Conservation (phyloP, 2,113 vertebrate species). For the Neodon shergylaensis region DNA sequence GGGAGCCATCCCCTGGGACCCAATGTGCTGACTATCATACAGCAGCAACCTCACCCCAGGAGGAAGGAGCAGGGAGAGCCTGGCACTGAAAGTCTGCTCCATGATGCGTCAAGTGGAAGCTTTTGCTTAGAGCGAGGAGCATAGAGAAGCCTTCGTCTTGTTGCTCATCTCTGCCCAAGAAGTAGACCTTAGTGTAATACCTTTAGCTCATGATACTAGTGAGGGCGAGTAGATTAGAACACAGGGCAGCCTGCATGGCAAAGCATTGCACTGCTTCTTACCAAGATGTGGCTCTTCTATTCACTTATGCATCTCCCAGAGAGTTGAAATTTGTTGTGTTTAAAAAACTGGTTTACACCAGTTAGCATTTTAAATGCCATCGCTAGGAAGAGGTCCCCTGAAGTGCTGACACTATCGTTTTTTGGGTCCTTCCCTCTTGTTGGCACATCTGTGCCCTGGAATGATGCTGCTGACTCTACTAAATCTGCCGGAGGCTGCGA, state of each 20-base stretch:
- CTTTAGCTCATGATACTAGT: too few species aligned
- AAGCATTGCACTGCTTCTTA: neutral
- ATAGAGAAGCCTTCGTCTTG: neutral
- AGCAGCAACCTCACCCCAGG: neutral
- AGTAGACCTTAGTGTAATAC: neutral
- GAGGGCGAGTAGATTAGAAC: neutral
- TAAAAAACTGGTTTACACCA: neutral
- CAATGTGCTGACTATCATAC: neutral
- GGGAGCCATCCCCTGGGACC: accelerated
- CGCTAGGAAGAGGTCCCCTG: neutral
- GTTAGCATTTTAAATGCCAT: neutral
- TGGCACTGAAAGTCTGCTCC: neutral
- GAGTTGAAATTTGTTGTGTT: neutral
- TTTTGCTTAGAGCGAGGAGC: neutral
- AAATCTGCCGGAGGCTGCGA: neutral
- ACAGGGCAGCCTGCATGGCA: neutral
- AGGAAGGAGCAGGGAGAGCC: neutral
- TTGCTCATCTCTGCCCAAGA: too few species aligned
- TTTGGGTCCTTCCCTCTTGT: neutral
- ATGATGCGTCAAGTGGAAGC: neutral
- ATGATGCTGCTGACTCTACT: neutral
- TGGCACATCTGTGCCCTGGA: neutral
- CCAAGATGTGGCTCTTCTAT: neutral
- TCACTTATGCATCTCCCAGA: neutral
- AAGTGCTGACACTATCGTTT: neutral